Base-by-base conservation (phyloP, 2,797 vertebrate genomes). In the Apogon hyalosoma region DNA sequence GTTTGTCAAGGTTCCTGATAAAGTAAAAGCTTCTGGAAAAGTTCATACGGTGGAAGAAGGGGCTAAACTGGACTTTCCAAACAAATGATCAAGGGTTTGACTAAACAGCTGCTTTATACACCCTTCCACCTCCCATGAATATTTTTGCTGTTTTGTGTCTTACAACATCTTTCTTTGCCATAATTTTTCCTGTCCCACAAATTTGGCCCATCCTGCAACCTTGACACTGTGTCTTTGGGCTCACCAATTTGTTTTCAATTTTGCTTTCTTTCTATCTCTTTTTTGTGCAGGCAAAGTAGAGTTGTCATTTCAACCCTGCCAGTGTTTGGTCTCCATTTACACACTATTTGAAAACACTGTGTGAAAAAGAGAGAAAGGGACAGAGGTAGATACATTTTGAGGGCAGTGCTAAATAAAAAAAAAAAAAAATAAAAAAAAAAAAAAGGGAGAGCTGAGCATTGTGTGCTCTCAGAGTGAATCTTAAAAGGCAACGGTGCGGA, bases 191-290 rank as follows among this genome's bases (percentile, higher is more conserved):
- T 21, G 4, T 39, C 19, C 33, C 7, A 9, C 52, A 41, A 41
- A 36, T 68, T 19, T 60, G 12, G n/a, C 9, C 33, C 33, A 36
- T 9, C 33, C 33, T 58, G 8, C 39, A 24, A 11, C 43, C 18
- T 47, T 77, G 24, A 69, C 60, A 65, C 4, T 5, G 0, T 19
- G 21, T 40, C 54, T 55, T 49, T 49, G 1, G 11, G 40, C 11
- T 45, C 24, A 46, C n/a, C 47, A 49, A 43, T 58, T 79, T 79
- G 55, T 68, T 72, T 46, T n/a, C 58, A 11, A 21, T 54, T 59
- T 50, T 1, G 11, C 41, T 54, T 33, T 45, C 41, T 67, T 67
- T 63, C 41, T 5, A 42, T 42, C 50, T 5, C 21, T 18, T 24
- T 14, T 40, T 47, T 58, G 16, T 15, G 15, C 24, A 11, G 46